These are phyloP conservation scores for Nasonia giraulti DNA, from an alignment of 1,140 invertebrate species.

Conservation along the genomic window DNA sequence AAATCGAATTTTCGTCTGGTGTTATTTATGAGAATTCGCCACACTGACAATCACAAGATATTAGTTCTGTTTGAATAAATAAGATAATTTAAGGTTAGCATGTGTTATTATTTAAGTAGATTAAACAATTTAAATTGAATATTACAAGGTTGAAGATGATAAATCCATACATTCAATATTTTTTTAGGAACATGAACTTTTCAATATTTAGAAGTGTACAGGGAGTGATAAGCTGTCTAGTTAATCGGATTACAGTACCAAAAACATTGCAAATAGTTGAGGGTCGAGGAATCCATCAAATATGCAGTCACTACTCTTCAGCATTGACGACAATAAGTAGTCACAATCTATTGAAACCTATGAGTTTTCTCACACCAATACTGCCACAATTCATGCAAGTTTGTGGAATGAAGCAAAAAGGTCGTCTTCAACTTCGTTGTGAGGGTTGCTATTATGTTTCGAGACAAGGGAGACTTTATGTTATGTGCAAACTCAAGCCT, in stretches of 20 bases:
- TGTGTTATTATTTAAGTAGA: neutral
- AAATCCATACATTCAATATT: neutral
- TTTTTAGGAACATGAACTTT: constrained; percentile 42
- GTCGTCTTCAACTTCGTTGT: constrained; percentile 79
- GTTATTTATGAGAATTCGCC: neutral
- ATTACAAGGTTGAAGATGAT: neutral
- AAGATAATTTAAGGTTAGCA: constrained; percentile 9
- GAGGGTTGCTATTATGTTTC: constrained; percentile 85
- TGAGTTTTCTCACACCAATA: constrained; percentile 36
- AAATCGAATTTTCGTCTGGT: neutral
- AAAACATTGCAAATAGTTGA: neutral
- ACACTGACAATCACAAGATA: neutral
- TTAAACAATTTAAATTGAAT: neutral
- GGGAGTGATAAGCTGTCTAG: neutral
- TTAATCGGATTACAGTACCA: neutral
- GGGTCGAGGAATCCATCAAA: constrained; percentile 25
- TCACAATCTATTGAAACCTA: constrained; percentile 8
- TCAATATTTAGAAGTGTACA: constrained; percentile 30
- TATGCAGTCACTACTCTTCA: constrained; percentile 13
- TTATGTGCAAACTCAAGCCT: constrained; percentile 83
- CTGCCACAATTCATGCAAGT: constrained; percentile 47
- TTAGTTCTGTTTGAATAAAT: neutral
- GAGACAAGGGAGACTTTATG: constrained; percentile 80
- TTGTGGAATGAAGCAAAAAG: constrained; percentile 79
- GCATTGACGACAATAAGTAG: neutral